Evolutionary conservation across 1,140 invertebrate genomes (phyloP), one percentile per base, ranked within the genome.

Genomic region (Drosophila melanica): DNA sequence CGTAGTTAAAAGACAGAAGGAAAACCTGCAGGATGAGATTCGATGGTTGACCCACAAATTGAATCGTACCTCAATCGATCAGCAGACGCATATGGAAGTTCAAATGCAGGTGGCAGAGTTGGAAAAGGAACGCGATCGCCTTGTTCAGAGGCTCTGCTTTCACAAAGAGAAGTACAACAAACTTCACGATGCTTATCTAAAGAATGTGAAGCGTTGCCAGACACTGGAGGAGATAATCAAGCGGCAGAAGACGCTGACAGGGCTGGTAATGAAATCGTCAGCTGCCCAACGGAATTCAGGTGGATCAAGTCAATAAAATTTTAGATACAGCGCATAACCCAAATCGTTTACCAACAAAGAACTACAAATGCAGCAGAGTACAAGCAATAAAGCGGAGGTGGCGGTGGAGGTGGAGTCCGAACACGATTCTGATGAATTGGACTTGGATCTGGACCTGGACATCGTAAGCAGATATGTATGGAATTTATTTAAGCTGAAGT

Each of bases 91-190:
- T 51, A 77, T 91, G 6, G 84, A 90, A 23, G 79, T 84, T 35
- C 80, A 87, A 41, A 87, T 91, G 5, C 42, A 71, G 39, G 79
- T 58, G 23, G 81, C 67, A 4, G 72, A 80, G 10, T 27, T 91
- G 48, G 84, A 91, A 41, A 81, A 90, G 18, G 90, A 91, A 53
- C 78, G 81, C 2, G 90, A 91, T 75, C 3, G 2, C 20, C 1
- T 3, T 23, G 3, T 2, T 2, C 20, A 23, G 1, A 77, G 68
- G 3, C 30, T 91, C 39, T 77, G 91, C 47, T 16, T 48, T 50
- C 74, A 87, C 9, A 91, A 91, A 35, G 80, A 79, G 12, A 91
- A 87, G 53, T 91, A 91, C 53, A 91, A 91, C 35, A 87, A 87
- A 33, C 27, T 91, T 27, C 81, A 90, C 11, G 78, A 77, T 42